phyloP scores from a whole-genome alignment of 2,113 vertebrate species.

The Rhea pennata region DNA sequence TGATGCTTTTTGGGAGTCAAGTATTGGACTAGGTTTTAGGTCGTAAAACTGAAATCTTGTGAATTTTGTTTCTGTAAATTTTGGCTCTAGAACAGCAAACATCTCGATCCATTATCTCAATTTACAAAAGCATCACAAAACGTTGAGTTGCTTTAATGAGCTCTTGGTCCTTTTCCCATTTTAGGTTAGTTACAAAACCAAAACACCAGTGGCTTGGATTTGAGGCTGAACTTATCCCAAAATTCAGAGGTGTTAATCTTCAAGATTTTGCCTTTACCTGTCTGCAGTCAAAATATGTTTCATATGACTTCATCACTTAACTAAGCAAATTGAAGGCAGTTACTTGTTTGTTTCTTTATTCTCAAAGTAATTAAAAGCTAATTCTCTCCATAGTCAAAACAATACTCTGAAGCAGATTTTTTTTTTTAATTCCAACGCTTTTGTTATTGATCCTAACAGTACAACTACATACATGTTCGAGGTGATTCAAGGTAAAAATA shows the following conservation, averaged over 20 bases:
- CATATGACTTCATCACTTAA: background rate
- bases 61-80: background rate
- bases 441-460: conserved; percentile 32
- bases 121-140: conserved; percentile 2
- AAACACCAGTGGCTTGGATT: background rate
- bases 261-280: conserved; percentile 31
- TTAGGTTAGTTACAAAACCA: conserved; percentile 15
- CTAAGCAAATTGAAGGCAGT: conserved; percentile 15
- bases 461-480: conserved; percentile 3
- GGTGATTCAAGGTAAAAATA: conserved; percentile 26
- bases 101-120: background rate
- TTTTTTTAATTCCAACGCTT: background rate
- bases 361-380: conserved; percentile 54
- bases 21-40: background rate
- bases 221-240: background rate
- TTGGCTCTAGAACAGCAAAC: background rate
- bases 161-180: background rate
- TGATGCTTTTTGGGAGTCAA: background rate
- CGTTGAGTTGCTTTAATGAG: background rate
- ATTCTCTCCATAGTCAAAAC: conserved; percentile 33
- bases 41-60: background rate
- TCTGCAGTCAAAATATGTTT: conserved; percentile 33
- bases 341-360: conserved; percentile 52
- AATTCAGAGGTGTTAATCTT: background rate
- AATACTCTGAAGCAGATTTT: background rate